These are phyloP conservation scores for Steinernema carpocapsae DNA, from an alignment of 2,888 invertebrate genomes.

Conservation along the genomic window DNA sequence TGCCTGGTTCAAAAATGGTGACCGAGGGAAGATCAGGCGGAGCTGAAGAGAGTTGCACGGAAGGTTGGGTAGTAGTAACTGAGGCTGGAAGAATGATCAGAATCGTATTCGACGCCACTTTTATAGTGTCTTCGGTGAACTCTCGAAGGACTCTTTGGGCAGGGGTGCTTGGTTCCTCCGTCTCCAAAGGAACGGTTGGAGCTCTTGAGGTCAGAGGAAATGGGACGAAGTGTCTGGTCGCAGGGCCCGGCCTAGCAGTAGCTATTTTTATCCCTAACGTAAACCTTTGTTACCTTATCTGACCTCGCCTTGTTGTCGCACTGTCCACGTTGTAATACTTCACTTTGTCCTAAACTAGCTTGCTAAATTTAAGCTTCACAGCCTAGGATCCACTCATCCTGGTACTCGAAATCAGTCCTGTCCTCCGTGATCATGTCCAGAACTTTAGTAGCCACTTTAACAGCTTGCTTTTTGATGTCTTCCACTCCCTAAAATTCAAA, in stretches of 20 bases:
- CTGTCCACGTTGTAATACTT: neutral
- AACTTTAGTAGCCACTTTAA: slow-evolving; percentile 14
- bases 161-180: neutral
- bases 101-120: slow-evolving; percentile 9
- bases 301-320: neutral
- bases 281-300: slow-evolving; percentile 11
- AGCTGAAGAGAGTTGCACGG: neutral
- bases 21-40: slow-evolving; percentile 1
- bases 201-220: neutral
- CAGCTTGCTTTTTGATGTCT: neutral
- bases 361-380: no score
- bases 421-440: neutral
- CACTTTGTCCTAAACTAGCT: neutral
- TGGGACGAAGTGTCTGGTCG: slow-evolving; percentile 9
- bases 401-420: slow-evolving; percentile 12
- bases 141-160: slow-evolving; percentile 4
- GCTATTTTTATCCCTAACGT: no score
- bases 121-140: slow-evolving; percentile 6
- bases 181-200: neutral
- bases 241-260: slow-evolving; percentile 25
- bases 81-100: neutral
- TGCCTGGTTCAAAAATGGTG: slow-evolving; percentile 7
- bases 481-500: neutral
- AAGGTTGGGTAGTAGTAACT: neutral
- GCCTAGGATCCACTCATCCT: slow-evolving; percentile 27